Percentiles rank a stretch among this genome's conserved stretches.
Evolutionary conservation across 2,888 invertebrate genomes (phyloP).

Genomic region (Hoplodrina ambigua): DNA sequence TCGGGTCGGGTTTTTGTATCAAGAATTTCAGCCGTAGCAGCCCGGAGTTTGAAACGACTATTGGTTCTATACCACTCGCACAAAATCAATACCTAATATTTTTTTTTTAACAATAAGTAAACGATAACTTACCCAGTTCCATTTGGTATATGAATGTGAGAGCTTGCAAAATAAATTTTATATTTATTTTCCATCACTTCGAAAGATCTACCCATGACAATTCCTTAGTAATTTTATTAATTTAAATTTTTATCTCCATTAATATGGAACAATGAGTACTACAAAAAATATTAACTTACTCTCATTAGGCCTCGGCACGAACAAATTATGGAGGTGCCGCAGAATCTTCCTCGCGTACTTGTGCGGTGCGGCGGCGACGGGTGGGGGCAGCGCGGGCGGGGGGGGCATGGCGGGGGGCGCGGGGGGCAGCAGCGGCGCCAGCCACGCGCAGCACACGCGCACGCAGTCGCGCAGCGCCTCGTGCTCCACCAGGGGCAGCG

Average conservation of each 20-base stretch:
- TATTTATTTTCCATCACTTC: constrained; percentile 20
- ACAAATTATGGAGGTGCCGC: constrained; percentile 97
- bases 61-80: too few relatives aligned
- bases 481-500: constrained; percentile 96
- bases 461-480: constrained; percentile 99
- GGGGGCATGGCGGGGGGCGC: constrained; percentile 96
- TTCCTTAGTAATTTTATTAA: too few relatives aligned
- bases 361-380: constrained; percentile 96
- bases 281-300: constrained; percentile 91
- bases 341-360: constrained; percentile 97
- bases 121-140: constrained; percentile 93
- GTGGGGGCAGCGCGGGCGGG: constrained; percentile 96
- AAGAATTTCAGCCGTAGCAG: too few relatives aligned
- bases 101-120: neutral
- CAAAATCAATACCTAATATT: neutral
- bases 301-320: constrained; percentile 97
- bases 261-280: too few relatives aligned
- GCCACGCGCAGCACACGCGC: constrained; percentile 99
- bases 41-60: too few relatives aligned
- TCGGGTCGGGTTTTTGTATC: too few relatives aligned
- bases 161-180: constrained; percentile 92
- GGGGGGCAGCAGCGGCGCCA: constrained; percentile 95
- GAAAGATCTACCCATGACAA: neutral
- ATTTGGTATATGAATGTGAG: constrained; percentile 97
- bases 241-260: too few relatives aligned